These are phyloP conservation scores for Gavialis gangeticus DNA, from an alignment of 2,113 vertebrate genomes.

Conservation along the genomic window DNA sequence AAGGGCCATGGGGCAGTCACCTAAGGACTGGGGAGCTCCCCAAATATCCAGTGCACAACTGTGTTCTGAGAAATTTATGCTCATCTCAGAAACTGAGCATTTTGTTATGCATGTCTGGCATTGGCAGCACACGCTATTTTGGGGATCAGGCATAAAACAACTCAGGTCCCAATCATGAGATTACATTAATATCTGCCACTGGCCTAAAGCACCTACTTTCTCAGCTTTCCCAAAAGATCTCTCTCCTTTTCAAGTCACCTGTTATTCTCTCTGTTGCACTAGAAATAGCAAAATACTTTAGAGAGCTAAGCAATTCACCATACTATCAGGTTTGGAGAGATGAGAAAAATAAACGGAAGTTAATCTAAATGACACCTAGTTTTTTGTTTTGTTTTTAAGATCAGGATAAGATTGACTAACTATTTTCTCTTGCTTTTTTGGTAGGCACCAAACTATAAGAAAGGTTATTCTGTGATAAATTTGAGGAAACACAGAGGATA, in stretches of 20 bases:
- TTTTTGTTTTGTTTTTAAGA: background rate
- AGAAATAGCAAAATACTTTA: background rate
- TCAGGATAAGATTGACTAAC: background rate
- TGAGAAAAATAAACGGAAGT: background rate
- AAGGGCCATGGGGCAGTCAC: too few relatives aligned
- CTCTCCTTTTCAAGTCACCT: background rate
- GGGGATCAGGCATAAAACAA: too few relatives aligned
- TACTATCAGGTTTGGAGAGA: background rate
- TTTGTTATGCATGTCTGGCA: too few relatives aligned
- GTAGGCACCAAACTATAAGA: background rate
- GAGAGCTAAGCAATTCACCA: background rate
- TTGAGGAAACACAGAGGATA: background rate
- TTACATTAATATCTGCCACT: too few relatives aligned
- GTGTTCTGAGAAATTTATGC: too few relatives aligned
- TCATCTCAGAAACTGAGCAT: too few relatives aligned
- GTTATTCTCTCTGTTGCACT: background rate
- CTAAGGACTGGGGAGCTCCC: too few relatives aligned
- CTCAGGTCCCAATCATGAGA: too few relatives aligned
- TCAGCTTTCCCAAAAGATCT: background rate
- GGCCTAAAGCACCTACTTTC: background rate
- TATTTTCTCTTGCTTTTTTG: background rate
- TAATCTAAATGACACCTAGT: fast-evolving
- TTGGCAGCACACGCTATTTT: too few relatives aligned
- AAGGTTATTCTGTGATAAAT: fast-evolving
- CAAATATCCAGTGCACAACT: too few relatives aligned